Percentiles rank a stretch among this genome's conserved stretches.
Conservation (phyloP, 2,888 invertebrate genomes). For the Brachylomia viminalis region DNA sequence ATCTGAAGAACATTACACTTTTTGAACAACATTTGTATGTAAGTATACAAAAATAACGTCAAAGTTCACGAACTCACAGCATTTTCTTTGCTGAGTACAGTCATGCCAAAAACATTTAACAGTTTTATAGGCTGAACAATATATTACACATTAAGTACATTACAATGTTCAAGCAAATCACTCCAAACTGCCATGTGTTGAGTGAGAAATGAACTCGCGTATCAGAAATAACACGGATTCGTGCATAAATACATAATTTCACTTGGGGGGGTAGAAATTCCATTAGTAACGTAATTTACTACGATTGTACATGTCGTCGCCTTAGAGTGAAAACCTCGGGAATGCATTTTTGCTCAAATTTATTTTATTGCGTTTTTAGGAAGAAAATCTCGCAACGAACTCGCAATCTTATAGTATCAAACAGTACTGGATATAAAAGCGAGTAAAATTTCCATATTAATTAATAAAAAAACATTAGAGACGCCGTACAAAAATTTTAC, state of each 20-base stretch:
- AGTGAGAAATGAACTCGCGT: constrained; percentile 41
- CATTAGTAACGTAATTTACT: neutral
- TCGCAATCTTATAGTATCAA: too few species aligned
- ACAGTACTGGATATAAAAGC: too few species aligned
- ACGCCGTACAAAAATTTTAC: too few species aligned
- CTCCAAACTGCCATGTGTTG: constrained; percentile 19
- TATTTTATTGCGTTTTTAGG: too few species aligned
- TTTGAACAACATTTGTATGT: neutral
- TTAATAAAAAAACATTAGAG: too few species aligned
- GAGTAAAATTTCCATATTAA: too few species aligned
- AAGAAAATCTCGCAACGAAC: too few species aligned
- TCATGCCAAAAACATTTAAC: neutral
- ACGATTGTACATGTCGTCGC: neutral
- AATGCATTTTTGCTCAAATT: too few species aligned
- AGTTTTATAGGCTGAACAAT: constrained; percentile 8
- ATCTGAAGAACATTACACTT: too few species aligned
- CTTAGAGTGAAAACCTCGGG: too few species aligned
- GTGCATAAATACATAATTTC: constrained; percentile 41
- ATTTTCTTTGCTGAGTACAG: neutral
- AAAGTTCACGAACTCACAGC: neutral
- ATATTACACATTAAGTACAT: constrained; percentile 9
- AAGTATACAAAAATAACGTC: neutral
- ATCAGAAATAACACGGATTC: constrained; percentile 24
- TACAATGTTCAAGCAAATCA: constrained; percentile 27
- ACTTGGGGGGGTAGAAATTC: constrained; percentile 8